A percentile compares a stretch with the other conserved stretches of the same genome.
Conservation (phyloP, 2,797 vertebrate species). For the Helicolenus hilgendorfi region DNA sequence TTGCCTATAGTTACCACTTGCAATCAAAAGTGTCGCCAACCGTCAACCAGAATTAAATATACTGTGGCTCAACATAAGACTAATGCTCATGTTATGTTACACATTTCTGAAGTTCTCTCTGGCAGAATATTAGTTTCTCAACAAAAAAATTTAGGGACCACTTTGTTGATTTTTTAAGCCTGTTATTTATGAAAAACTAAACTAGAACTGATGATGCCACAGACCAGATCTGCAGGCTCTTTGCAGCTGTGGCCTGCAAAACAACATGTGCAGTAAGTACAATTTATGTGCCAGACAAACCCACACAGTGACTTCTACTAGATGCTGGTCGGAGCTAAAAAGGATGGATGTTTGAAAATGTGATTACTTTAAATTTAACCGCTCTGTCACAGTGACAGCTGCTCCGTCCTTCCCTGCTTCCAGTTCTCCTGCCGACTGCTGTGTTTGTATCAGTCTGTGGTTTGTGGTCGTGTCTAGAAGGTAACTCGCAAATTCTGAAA, state of each 20-base stretch:
- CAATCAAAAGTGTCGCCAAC: background rate
- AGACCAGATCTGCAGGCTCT: constrained; percentile 3
- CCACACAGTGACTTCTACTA: constrained; percentile 48
- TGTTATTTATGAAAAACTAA: constrained; percentile 26
- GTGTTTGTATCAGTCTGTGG: background rate
- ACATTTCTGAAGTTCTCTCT: background rate
- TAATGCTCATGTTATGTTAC: background rate
- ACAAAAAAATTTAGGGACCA: background rate
- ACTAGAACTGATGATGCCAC: constrained; percentile 16
- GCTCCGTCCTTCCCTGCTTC: constrained; percentile 46
- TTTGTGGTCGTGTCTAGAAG: background rate
- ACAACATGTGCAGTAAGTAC: constrained; percentile 47
- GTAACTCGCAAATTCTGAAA: no score
- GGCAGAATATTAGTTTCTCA: background rate
- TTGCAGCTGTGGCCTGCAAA: constrained; percentile 26
- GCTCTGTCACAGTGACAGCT: constrained; percentile 70
- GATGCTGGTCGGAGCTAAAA: constrained; percentile 55
- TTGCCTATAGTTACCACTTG: background rate
- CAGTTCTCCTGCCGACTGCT: constrained; percentile 21
- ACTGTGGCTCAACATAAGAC: background rate
- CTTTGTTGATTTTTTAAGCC: background rate
- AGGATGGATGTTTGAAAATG: constrained; percentile 73
- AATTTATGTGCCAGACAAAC: constrained; percentile 59
- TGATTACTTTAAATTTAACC: constrained; percentile 72
- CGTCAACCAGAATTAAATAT: background rate